Evolutionary conservation across 2,797 vertebrate species (phyloP), one percentile per base, ranked within the genome.

Genomic region (Epinephelus coioides): DNA sequence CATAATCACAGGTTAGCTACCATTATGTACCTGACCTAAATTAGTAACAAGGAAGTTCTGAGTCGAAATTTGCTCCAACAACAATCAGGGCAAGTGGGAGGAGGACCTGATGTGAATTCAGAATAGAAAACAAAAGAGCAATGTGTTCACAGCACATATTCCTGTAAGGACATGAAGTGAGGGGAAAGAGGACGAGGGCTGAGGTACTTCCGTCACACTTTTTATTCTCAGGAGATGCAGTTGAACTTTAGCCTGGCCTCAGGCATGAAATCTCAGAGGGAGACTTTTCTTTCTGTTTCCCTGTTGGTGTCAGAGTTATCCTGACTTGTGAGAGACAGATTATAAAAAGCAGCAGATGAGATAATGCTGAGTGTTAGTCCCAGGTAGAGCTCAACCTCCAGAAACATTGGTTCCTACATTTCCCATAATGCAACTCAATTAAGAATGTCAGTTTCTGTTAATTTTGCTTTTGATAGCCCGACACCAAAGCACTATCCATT

Each of bases 1-100:
- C 19, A 4, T 44, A 38, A 54, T 44, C 44, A 30, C 62, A n/a
- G 1, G 5, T 2, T n/a, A 46, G 17, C 60, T 47, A 56, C 6
- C 3, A 23, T 21, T 6, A 18, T 18, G 46, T 47, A 50, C 17
- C 55, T 47, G 21, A 47, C 10, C 66, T 66, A 12, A 38, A 55
- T 2, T 34, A 2, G 49, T 1, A 34, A 86, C 70, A 10, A 83
- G 82, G 88, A 90, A 89, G 85, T 47, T 74, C 14, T 44, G 25
- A 72, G 60, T 65, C 13, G 27, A 66, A 77, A 69, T 61, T 18
- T 21, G 55, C 13, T 64, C 30, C 57, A 19, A 34, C 54, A 75
- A 72, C 61, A 44, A 13, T 6, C 3, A 19, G 5, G 8, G 7
- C 2, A 9, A 17, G 50, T 13, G 19, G 71, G 62, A 27, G 63